Conservation (phyloP, 1,140 invertebrate genomes). For the Drosophila malerkotliana region DNA sequence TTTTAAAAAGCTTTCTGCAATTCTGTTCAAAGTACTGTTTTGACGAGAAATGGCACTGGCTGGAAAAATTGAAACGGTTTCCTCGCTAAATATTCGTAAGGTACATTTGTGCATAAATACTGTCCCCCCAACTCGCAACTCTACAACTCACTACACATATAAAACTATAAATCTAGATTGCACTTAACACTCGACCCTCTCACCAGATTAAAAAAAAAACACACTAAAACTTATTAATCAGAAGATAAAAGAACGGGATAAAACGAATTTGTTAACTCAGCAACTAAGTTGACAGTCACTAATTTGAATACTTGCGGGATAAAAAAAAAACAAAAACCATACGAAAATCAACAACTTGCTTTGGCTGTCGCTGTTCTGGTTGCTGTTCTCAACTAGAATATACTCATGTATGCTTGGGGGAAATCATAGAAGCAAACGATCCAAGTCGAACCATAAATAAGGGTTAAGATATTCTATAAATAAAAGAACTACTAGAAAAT, state of each 20-base stretch:
- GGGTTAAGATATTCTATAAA: slow-evolving; percentile 10
- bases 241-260: slow-evolving; percentile 22
- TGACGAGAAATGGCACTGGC: slow-evolving; percentile 69
- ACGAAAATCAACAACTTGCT: slow-evolving; percentile 51
- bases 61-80: slow-evolving; percentile 78
- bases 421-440: slow-evolving; percentile 14
- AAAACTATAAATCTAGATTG: slow-evolving; percentile 51
- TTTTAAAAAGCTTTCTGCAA: slow-evolving; percentile 20
- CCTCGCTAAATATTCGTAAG: slow-evolving; percentile 56
- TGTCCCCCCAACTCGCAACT: slow-evolving; percentile 52
- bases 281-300: slow-evolving; percentile 67
- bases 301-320: slow-evolving; percentile 75
- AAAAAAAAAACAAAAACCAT: slow-evolving; percentile 39
- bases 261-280: slow-evolving; percentile 46
- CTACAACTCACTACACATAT: slow-evolving; percentile 28
- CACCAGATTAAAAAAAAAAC: slow-evolving; percentile 45
- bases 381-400: slow-evolving; percentile 78
- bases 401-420: slow-evolving; percentile 59
- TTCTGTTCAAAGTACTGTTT: slow-evolving; percentile 39
- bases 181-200: slow-evolving; percentile 55
- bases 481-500: slow-evolving; percentile 31
- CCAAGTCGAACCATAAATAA: slow-evolving; percentile 8
- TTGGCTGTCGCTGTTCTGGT: slow-evolving; percentile 42
- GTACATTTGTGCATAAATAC: slow-evolving; percentile 82
- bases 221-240: slow-evolving; percentile 14